These are phyloP conservation scores for Hirtodrosophila trivittata DNA, from an alignment of 2,888 invertebrate genomes.

Conservation along the genomic window DNA sequence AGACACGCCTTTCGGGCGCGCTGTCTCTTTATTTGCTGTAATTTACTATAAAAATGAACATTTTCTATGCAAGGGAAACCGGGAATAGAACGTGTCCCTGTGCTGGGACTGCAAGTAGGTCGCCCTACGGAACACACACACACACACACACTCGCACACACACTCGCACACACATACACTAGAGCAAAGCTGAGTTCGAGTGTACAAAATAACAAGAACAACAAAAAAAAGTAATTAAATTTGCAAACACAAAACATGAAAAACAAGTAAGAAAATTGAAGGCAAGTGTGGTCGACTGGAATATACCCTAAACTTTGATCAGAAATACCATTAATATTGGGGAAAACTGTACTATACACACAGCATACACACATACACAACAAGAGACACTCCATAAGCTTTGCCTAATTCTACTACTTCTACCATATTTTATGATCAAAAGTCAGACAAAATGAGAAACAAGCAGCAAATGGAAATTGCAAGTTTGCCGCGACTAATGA, in stretches of 20 bases:
- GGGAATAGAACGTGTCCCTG: constrained; percentile 21
- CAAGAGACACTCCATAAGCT: too few relatives aligned
- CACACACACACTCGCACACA: constrained; percentile 9
- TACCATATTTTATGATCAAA: too few relatives aligned
- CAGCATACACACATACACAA: too few relatives aligned
- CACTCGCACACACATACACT: constrained; percentile 9
- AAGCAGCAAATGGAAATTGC: too few relatives aligned
- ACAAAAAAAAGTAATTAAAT: constrained; percentile 52
- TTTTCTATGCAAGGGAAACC: constrained; percentile 2
- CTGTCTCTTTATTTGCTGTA: constrained; percentile 26
- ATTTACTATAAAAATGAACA: constrained; percentile 38
- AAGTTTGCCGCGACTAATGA: too few relatives aligned
- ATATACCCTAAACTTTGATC: too few relatives aligned
- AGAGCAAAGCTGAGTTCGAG: too few relatives aligned
- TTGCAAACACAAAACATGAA: constrained; percentile 42
- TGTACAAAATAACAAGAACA: background rate
- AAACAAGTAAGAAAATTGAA: constrained; percentile 9
- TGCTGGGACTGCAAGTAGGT: constrained; percentile 43
- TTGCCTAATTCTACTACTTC: too few relatives aligned
- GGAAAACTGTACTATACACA: too few relatives aligned
- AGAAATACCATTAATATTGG: too few relatives aligned
- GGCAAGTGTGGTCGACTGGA: too few relatives aligned
- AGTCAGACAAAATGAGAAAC: too few relatives aligned
- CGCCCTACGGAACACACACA: constrained; percentile 6
- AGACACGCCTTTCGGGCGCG: background rate